These are phyloP conservation scores for Cotesia glomerata DNA, from an alignment of 1,140 invertebrate genomes.

Conservation along the genomic window DNA sequence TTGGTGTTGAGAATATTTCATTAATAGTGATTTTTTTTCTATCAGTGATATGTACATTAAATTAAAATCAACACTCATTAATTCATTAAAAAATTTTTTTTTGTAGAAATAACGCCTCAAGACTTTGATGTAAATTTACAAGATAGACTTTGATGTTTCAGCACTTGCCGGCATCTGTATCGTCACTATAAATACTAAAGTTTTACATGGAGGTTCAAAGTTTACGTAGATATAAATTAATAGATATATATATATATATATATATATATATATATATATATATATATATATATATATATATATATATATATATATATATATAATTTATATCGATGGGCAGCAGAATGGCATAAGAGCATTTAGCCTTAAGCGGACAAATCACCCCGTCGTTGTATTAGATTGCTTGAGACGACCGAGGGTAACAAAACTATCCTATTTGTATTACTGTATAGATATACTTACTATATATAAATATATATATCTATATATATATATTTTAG, in stretches of 20 bases:
- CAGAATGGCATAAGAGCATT: conserved; percentile 7
- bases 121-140: too few species aligned
- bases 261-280: conserved; percentile 39
- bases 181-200: too few species aligned
- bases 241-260: conserved; percentile 44
- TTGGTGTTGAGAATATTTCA: too few species aligned
- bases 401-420: neutral
- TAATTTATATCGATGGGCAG: conserved; percentile 5
- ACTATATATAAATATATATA: neutral
- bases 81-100: too few species aligned
- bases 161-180: too few species aligned
- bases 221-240: conserved; percentile 10
- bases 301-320: conserved; percentile 45
- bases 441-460: neutral
- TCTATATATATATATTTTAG: neutral
- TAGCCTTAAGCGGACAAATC: conserved; percentile 1
- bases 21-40: too few species aligned
- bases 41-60: too few species aligned
- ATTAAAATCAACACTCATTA: too few species aligned
- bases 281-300: conserved; percentile 45
- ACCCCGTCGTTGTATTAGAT: neutral
- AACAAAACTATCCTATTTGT: neutral
- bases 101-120: too few species aligned
- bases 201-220: too few species aligned
- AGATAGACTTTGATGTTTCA: too few species aligned